A percentile compares a stretch with the other conserved stretches of the same genome.
Conservation (phyloP, 2,113 vertebrate genomes). For the Polyodon spathula region DNA sequence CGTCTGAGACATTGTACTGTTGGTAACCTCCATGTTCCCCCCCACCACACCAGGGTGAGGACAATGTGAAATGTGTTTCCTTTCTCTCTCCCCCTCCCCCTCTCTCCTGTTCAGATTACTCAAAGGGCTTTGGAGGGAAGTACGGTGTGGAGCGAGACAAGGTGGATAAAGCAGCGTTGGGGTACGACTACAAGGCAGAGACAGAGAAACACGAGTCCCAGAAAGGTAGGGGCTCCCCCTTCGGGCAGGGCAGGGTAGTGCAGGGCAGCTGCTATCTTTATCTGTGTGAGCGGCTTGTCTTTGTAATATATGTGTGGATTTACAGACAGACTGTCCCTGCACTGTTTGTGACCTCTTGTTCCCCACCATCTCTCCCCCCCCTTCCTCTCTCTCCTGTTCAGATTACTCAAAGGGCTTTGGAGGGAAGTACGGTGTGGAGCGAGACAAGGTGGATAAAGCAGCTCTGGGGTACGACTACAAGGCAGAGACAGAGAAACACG, state of each 20-base stretch:
- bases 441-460: slow-evolving; percentile 71
- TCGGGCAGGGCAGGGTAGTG: not conserved
- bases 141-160: slow-evolving; percentile 70
- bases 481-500: slow-evolving; percentile 71
- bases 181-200: slow-evolving; percentile 50
- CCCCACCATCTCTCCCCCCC: not conserved
- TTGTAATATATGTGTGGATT: not conserved
- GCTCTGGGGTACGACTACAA: slow-evolving; percentile 81
- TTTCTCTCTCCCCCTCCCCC: not conserved
- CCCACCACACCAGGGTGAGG: no score
- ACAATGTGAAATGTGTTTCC: no score
- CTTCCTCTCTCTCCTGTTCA: slow-evolving; percentile 27
- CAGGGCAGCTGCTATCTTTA: not conserved
- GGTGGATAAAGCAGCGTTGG: slow-evolving; percentile 62
- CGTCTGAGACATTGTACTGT: no score
- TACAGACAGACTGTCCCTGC: slow-evolving; percentile 15
- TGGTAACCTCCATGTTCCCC: no score
- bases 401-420: slow-evolving; percentile 83
- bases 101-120: slow-evolving; percentile 10
- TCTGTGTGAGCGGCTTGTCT: not conserved
- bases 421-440: slow-evolving; percentile 75
- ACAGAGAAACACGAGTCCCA: slow-evolving; percentile 61
- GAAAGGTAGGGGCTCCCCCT: slow-evolving; percentile 36
- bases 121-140: slow-evolving; percentile 56
- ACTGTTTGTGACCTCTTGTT: no score